Evolutionary conservation across 2,888 invertebrate species (phyloP), one percentile per base, ranked within the genome.

Genomic region (Dilophus febrilis): DNA sequence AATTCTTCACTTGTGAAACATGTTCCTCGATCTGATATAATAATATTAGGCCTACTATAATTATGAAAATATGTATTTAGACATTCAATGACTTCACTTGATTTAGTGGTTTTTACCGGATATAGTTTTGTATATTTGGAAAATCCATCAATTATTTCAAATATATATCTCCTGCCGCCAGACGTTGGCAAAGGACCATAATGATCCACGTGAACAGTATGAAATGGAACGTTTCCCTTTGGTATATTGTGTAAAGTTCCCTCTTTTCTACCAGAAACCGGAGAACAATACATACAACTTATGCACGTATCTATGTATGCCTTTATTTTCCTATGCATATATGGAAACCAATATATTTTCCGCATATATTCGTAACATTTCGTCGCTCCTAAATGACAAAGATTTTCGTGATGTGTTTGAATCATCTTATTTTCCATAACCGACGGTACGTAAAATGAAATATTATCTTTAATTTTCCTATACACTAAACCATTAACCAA

Each of bases 1-100:
- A 22, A 22, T 22, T 22, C 22, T 8, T 22, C 22, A 6, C 5
- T 45, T 7, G 40, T 43, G 31, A 46, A 50, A 40, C 32, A 13
- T 16, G 40, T n/a, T 13, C 36, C 40, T 12, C 36, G 8, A 31
- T 36, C 40, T 22, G 36, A 35, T 3, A 37, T 32, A 3, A 40
- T 26, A 14, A 17, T 35, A 2, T 5, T n/a, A 2, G 37, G 40
- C 3, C 16, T 18, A 32, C 37, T 40, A 30, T 32, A 40, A 6
- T 8, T 14, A 4, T 36, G 8, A 27, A 40, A 40, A 37, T 36
- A 40, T 19, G n/a, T 32, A 10, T 31, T 19, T 3, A 36, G 6
- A 17, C 30, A 28, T 2, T 28, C 16, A 14, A 28, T 30, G 5
- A 18, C 36, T 19, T 36, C 36, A 3, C 4, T 22, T 10, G 40